Conservation (phyloP, 1,140 invertebrate genomes). For the Leptinotarsa texana region DNA sequence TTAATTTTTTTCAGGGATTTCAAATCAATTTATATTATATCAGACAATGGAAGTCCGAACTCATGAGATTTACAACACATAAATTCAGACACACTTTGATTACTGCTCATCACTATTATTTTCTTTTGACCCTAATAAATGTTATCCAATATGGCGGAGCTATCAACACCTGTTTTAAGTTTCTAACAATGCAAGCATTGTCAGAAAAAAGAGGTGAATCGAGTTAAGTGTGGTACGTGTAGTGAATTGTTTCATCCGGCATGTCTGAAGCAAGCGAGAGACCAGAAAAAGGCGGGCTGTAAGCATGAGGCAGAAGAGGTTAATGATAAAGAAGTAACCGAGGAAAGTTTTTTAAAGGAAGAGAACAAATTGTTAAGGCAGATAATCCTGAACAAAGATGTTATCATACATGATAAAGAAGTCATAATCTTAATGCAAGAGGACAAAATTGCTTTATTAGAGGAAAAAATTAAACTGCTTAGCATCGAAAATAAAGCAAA, state of each 20-base stretch:
- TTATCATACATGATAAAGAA: neutral
- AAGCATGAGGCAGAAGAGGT: neutral
- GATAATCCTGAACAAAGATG: neutral
- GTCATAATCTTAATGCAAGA: neutral
- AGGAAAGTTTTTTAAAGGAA: neutral
- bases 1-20: too few species aligned
- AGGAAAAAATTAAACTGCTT: neutral
- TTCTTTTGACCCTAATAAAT: too few species aligned
- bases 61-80: too few species aligned
- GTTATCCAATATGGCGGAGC: neutral
- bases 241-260: neutral
- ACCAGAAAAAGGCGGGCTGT: neutral
- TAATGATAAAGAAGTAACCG: neutral
- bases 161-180: neutral
- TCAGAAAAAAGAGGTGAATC: neutral
- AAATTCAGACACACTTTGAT: too few species aligned
- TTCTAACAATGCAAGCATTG: neutral
- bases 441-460: neutral
- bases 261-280: neutral
- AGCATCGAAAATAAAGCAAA: neutral
- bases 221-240: neutral
- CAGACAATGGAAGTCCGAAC: too few species aligned
- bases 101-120: too few species aligned
- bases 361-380: neutral
- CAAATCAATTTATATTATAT: too few species aligned